phyloP scores from a whole-genome alignment of 2,113 vertebrate species.

The Anolis carolinensis region DNA sequence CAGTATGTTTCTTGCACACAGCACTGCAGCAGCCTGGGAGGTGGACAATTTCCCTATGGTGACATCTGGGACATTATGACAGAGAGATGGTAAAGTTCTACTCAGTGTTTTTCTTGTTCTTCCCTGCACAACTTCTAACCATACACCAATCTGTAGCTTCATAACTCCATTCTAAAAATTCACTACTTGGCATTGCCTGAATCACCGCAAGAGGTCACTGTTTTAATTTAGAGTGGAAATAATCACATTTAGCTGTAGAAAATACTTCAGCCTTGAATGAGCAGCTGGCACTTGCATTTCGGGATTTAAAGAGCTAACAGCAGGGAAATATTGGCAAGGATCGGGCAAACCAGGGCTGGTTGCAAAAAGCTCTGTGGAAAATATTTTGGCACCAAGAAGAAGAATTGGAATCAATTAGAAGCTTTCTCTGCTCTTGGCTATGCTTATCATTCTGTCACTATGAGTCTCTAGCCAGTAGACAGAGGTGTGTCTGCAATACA shows the following conservation, averaged over 20 bases:
- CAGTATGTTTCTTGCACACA: no score
- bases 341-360: not conserved
- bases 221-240: constrained; percentile 1
- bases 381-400: not conserved
- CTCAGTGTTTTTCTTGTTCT: no score
- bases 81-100: not conserved
- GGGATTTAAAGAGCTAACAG: constrained; percentile 5
- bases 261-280: not conserved
- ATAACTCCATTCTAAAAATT: not conserved
- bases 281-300: not conserved
- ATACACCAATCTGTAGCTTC: not conserved
- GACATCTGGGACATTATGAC: not conserved
- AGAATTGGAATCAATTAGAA: constrained; percentile 14
- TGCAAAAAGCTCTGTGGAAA: constrained; percentile 3
- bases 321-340: constrained; percentile 2
- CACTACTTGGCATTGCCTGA: not conserved
- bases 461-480: not conserved
- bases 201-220: constrained; percentile 9
- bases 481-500: not conserved
- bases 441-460: not conserved
- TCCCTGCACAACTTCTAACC: not conserved
- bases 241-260: not conserved
- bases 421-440: constrained; percentile 6
- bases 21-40: not conserved
- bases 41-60: not conserved